These are phyloP conservation scores for Thymelicus lineola DNA, from an alignment of 2,888 invertebrate genomes.

Conservation along the genomic window DNA sequence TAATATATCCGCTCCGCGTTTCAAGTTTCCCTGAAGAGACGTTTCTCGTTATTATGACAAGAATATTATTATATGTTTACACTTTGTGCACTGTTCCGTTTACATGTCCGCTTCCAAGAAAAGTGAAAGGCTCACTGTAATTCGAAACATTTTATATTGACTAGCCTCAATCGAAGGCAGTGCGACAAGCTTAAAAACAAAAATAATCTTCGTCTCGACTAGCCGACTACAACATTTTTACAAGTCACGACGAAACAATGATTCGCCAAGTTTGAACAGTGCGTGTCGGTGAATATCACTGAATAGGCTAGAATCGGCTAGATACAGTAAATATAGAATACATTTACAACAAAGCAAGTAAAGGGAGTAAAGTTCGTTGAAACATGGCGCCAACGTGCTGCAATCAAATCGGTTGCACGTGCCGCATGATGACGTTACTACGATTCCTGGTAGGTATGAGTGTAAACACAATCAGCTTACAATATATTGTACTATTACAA, in stretches of 20 bases:
- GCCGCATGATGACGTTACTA: conserved; percentile 24
- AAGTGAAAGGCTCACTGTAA: background rate
- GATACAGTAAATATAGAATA: background rate
- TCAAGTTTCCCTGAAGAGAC: background rate
- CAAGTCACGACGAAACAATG: background rate
- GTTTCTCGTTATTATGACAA: background rate
- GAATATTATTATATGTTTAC: conserved; percentile 3
- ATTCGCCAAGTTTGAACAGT: background rate
- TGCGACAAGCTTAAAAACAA: background rate
- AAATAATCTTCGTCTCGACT: conserved; percentile 3
- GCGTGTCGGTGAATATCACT: background rate
- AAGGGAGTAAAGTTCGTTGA: conserved; percentile 4
- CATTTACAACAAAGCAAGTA: background rate
- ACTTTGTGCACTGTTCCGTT: conserved; percentile 3
- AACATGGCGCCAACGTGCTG: conserved; percentile 6
- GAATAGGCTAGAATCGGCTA: background rate
- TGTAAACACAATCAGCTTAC: conserved; percentile 30
- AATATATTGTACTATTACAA: conserved; percentile 40
- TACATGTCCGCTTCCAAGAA: conserved; percentile 1
- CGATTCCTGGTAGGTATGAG: conserved; percentile 17
- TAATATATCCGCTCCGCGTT: background rate
- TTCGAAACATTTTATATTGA: conserved; percentile 1
- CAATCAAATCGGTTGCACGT: background rate
- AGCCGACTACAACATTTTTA: background rate
- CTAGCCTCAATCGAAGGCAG: conserved; percentile 1